Evolutionary conservation across 2,797 vertebrate species (phyloP), one percentile per base, ranked within the genome.

Genomic region (Rallus crepitans): DNA sequence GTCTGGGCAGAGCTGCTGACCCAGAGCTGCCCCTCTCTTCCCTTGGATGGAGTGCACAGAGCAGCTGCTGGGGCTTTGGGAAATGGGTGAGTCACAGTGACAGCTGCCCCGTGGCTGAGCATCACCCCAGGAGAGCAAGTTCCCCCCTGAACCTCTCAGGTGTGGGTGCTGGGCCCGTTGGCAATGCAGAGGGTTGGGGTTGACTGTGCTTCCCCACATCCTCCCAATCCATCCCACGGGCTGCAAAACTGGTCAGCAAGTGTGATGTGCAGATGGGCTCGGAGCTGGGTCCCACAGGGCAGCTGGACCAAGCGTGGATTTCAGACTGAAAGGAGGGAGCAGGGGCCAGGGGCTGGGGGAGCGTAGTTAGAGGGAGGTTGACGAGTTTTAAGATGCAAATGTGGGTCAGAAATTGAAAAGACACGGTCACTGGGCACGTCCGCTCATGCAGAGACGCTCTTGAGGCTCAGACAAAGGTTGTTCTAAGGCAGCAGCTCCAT

Each of bases 311-410:
- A 85, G 68, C 13, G 30, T 42, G 47, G 47, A 59, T 84, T 89
- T 76, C 70, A 37, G 77, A 6, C 68, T 87, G 87, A 83, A 77
- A 87, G 60, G 45, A 71, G 40, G 15, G 45, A 82, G 68, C 28
- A 45, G 83, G 83, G 84, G 75, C 83, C 71, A 20, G 60, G 45
- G 11, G 25, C 11, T 13, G 10, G 37, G 65, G 52, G 8, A 61
- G 9, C 2, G 0, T 33, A 11, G 71, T 56, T 37, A 90, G 91
- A 80, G 89, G 78, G 83, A 82, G 64, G 52, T 16, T 90, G 92
- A 78, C 40, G 27, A 84, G 93, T 93, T 96, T 97, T 96, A 94
- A 96, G 92, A 97, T 96, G 96, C 95, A 96, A 97, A 97, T 97
- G 87, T 47, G 87, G 89, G 94, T 93, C 78, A 95, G 94, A 71